Base-by-base conservation (phyloP, 2,113 vertebrate genomes). In the Larimichthys crocea region DNA sequence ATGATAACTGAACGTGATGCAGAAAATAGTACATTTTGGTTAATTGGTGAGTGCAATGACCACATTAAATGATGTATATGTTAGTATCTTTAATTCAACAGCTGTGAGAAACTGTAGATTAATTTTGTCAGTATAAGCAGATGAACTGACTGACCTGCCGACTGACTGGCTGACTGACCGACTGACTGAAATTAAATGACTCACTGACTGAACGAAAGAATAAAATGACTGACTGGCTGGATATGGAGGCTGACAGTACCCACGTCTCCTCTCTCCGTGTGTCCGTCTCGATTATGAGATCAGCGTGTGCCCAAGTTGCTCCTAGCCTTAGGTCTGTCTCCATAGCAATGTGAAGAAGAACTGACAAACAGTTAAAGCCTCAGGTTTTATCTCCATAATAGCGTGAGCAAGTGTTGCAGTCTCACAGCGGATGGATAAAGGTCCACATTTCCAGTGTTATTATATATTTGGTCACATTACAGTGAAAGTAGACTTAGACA, bases 161-260 rank as follows among this genome's bases (percentile, higher is more conserved):
- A 48, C 56, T 84, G 78, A 64, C 24, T 26, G 40, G n/a, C 31
- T 63, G 76, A 60, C 55, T 67, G 68, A 57, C 66, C 11, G 12
- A 14, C 35, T 40, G 17, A 90, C 78, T 49, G 53, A 73, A 83
- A 80, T 86, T 29, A 72, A 88, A 57, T 50, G 64, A 84, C 14
- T 88, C 60, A 74, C n/a, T 64, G 74, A 70, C 79, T 85, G 74
- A 80, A 83, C 7, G 60, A 73, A 71, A 60, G 71, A 87, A 69
- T 79, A 66, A 79, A 82, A 76, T 85, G 88, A 93, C 74, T 91
- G 92, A 85, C 86, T 87, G 85, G 22, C 79, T 79, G 82, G 77
- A 87, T 87, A 91, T 84, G 80, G 84, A 81, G 80, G 82, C 63
- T 87, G 91, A 90, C 90, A 88, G 82, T 35, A 53, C 84, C 76